Conservation (phyloP, 23 tunicate species). For the Trididemnum clinides region DNA sequence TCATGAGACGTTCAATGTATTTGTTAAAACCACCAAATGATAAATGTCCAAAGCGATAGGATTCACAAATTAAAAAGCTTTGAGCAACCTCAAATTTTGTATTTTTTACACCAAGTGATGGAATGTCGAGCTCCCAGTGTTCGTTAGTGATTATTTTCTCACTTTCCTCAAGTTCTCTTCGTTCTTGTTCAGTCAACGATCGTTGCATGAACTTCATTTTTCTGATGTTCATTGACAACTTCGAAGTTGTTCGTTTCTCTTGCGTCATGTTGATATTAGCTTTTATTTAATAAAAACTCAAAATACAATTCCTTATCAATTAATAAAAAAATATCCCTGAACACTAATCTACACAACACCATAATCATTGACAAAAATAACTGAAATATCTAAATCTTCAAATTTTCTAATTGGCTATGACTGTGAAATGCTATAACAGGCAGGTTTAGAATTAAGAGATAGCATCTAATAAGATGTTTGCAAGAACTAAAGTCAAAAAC, state of each 20-base stretch:
- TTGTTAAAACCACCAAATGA: constrained; percentile 81
- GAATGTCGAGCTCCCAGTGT: constrained; percentile 89
- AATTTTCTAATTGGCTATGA: too few relatives aligned
- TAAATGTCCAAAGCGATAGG: constrained; percentile 47
- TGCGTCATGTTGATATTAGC: constrained; percentile 62
- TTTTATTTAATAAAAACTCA: too few relatives aligned
- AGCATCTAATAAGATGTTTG: too few relatives aligned
- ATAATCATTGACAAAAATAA: too few relatives aligned
- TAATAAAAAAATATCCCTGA: too few relatives aligned
- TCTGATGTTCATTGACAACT: constrained; percentile 67
- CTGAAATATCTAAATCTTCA: too few relatives aligned
- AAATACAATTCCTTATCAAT: too few relatives aligned
- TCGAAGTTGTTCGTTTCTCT: constrained; percentile 47
- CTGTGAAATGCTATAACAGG: too few relatives aligned
- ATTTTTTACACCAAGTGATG: constrained; percentile 28
- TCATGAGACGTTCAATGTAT: constrained; percentile 66
- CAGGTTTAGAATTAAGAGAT: too few relatives aligned
- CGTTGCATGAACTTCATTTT: constrained; percentile 93
- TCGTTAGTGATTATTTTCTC: constrained; percentile 49
- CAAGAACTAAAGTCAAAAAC: too few relatives aligned
- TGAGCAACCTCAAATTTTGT: constrained; percentile 34
- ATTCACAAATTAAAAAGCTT: constrained; percentile 15
- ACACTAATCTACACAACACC: too few relatives aligned
- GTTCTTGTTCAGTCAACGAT: constrained; percentile 49
- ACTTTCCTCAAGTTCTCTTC: constrained; percentile 48